Percentiles rank a stretch among this genome's conserved stretches.
Evolutionary conservation across 2,113 vertebrate species (phyloP).

Genomic region (Marmota monax): DNA sequence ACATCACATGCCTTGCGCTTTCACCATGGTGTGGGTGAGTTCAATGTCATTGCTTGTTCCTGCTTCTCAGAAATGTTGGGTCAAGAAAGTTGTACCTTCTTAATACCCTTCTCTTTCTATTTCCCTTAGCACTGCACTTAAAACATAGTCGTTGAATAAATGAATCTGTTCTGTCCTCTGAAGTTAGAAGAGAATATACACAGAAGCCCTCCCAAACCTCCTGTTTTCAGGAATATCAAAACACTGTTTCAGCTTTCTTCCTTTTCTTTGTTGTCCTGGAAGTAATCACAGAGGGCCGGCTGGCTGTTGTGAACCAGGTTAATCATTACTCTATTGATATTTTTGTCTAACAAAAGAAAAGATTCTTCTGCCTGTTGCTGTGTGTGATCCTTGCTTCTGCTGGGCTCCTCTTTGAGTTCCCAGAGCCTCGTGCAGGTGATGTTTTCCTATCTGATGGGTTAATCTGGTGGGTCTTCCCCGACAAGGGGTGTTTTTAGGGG

Average conservation of each 20-base stretch:
- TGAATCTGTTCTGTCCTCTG: neutral
- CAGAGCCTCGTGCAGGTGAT: neutral
- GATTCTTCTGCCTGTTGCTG: neutral
- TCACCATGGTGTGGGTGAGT: neutral
- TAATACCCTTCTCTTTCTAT: neutral
- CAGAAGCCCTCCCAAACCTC: neutral
- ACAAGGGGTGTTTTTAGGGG: neutral
- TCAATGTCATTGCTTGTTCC: neutral
- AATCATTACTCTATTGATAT: slow-evolving; percentile 51
- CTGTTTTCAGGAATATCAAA: slow-evolving; percentile 20
- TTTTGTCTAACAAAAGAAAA: slow-evolving; percentile 49
- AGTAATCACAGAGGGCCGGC: neutral
- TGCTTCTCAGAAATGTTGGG: slow-evolving; percentile 11
- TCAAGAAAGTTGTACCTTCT: slow-evolving; percentile 2
- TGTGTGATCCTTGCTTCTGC: neutral
- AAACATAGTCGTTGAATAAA: slow-evolving; percentile 32
- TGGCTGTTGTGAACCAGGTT: slow-evolving; percentile 56
- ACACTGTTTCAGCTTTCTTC: neutral
- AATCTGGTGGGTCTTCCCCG: neutral
- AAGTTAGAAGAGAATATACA: slow-evolving; percentile 26
- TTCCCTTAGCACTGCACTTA: neutral
- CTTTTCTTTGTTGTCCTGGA: slow-evolving; percentile 1
- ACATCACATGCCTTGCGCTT: neutral
- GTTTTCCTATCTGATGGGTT: neutral
- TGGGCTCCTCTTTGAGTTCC: slow-evolving; percentile 32